phyloP scores from a whole-genome alignment of 2,888 invertebrate species.

The Callosobruchus maculatus region DNA sequence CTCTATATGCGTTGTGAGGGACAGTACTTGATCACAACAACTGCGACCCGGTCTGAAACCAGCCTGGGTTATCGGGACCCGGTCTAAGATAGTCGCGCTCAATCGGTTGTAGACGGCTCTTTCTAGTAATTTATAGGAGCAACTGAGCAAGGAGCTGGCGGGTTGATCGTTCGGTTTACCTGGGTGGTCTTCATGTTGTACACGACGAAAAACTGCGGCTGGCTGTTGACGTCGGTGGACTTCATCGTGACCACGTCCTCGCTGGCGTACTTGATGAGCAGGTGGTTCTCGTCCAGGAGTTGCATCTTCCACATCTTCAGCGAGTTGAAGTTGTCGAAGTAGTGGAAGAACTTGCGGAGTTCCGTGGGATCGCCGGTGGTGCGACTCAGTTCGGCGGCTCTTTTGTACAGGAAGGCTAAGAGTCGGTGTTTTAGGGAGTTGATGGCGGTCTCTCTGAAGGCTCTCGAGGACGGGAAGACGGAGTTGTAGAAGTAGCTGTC shows the following conservation, averaged over 20 bases:
- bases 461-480: constrained; percentile 62
- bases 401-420: constrained; percentile 73
- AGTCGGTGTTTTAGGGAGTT: constrained; percentile 85
- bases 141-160: too few species aligned
- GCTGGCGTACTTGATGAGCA: constrained; percentile 88
- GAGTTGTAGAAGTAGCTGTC: constrained; percentile 73
- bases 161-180: too few species aligned
- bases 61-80: too few species aligned
- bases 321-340: constrained; percentile 79
- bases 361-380: constrained; percentile 63
- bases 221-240: constrained; percentile 79
- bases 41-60: too few species aligned
- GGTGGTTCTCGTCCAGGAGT: constrained; percentile 81
- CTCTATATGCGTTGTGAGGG: too few species aligned
- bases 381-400: constrained; percentile 65
- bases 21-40: too few species aligned
- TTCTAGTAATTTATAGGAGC: too few species aligned
- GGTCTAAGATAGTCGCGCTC: too few species aligned
- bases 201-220: constrained; percentile 85
- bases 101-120: too few species aligned
- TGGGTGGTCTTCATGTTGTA: constrained; percentile 82
- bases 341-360: constrained; percentile 78
- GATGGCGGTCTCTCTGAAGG: constrained; percentile 75
- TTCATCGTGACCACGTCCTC: constrained; percentile 85
- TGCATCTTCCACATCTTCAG: constrained; percentile 97